Percentiles rank a stretch among this genome's conserved stretches.
Conservation (phyloP, 2,888 invertebrate genomes). For the Tetheella fluctuosa region DNA sequence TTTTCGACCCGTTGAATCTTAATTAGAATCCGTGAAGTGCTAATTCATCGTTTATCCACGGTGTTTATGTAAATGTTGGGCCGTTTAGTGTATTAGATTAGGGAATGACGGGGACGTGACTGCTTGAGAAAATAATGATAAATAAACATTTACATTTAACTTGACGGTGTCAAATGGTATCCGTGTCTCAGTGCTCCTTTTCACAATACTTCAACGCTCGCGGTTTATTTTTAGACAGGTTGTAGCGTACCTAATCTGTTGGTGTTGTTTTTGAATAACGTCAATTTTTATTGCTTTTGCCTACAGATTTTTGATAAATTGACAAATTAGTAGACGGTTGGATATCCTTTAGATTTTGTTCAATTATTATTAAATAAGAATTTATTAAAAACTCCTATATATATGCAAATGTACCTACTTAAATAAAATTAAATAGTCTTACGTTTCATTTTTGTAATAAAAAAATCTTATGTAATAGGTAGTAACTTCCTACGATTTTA, state of each 20-base stretch:
- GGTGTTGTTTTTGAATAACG: not conserved
- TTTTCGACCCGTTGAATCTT: slow-evolving; percentile 35
- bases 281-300: not conserved
- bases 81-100: slow-evolving; percentile 35
- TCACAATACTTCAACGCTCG: not conserved
- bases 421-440: too few relatives aligned
- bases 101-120: slow-evolving; percentile 29
- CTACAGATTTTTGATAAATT: not conserved
- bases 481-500: too few relatives aligned
- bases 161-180: slow-evolving; percentile 1
- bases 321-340: not conserved
- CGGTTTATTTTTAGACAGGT: not conserved
- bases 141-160: slow-evolving; percentile 7
- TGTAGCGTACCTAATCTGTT: not conserved
- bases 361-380: not conserved
- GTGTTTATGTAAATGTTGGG: slow-evolving; percentile 41
- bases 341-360: not conserved
- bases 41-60: slow-evolving; percentile 45
- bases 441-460: too few relatives aligned
- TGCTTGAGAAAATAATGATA: slow-evolving; percentile 7
- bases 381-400: not conserved
- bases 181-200: not conserved
- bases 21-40: slow-evolving; percentile 38
- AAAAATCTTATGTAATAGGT: too few relatives aligned
- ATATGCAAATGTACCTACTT: too few relatives aligned